Conservation (phyloP, 2,797 vertebrate species). For the Sternotherus odoratus region DNA sequence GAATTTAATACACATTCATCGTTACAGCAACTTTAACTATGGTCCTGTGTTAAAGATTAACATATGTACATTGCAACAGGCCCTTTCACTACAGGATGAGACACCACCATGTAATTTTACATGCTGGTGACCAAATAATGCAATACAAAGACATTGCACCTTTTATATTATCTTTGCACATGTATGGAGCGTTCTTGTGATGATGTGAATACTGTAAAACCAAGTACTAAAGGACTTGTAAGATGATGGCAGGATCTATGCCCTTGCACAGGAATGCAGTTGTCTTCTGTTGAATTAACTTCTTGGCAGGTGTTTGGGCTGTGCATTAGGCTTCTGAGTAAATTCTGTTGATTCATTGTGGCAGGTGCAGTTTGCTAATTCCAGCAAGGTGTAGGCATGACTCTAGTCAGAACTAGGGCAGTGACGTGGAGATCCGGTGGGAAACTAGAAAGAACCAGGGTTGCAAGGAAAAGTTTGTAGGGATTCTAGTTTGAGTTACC, state of each 20-base stretch:
- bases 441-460: fast-evolving
- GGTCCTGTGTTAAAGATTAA: neutral
- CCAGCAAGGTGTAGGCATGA: neutral
- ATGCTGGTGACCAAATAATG: fast-evolving
- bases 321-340: fast-evolving
- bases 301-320: neutral
- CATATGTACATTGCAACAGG: neutral
- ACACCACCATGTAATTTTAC: fast-evolving
- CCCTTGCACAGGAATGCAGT: neutral
- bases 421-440: neutral
- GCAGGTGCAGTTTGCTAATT: fast-evolving
- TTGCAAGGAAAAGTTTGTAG: neutral
- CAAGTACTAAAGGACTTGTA: neutral
- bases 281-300: neutral
- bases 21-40: neutral
- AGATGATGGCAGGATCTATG: neutral
- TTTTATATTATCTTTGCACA: neutral
- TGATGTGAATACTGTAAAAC: neutral
- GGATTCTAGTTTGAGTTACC: neutral
- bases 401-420: fast-evolving
- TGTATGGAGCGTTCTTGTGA: neutral
- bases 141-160: fast-evolving
- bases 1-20: neutral
- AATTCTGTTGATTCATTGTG: neutral
- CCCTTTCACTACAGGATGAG: fast-evolving